Conservation (phyloP, 30 jellyfish, hydroid and myxozoan genomes). For the Hydractinia echinata region DNA sequence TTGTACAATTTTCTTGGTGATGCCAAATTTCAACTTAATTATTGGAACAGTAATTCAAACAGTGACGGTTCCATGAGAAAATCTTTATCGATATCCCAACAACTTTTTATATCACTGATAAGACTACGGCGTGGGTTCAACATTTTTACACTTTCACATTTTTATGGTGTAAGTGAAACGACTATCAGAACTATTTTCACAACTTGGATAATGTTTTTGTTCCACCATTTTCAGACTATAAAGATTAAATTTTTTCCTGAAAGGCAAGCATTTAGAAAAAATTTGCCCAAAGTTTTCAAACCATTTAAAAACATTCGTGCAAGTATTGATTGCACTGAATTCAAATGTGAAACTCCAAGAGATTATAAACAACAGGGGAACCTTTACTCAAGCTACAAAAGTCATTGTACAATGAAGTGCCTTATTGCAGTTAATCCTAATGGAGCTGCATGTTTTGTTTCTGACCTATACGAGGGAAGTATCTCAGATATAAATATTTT, state of each 20-base stretch:
- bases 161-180: constrained; percentile 31
- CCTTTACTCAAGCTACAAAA: constrained; percentile 45
- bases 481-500: too few relatives aligned
- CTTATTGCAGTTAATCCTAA: constrained; percentile 52
- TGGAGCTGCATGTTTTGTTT: constrained; percentile 57
- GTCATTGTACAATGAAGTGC: constrained; percentile 48
- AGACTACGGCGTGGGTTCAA: constrained; percentile 46
- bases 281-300: too few relatives aligned
- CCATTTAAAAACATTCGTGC: constrained; percentile 32
- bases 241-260: too few relatives aligned
- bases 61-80: too few relatives aligned
- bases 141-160: constrained; percentile 21
- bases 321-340: constrained; percentile 42
- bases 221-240: too few relatives aligned
- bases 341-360: constrained; percentile 45
- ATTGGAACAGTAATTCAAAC: too few relatives aligned
- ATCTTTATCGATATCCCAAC: too few relatives aligned
- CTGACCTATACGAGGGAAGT: constrained; percentile 69
- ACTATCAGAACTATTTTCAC: constrained; percentile 31
- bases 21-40: too few relatives aligned
- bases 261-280: too few relatives aligned
- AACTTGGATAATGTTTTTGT: too few relatives aligned
- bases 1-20: too few relatives aligned
- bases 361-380: constrained; percentile 52
- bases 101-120: constrained; percentile 35